phyloP scores from a whole-genome alignment of 2,888 invertebrate genomes.

The Nemurella pictetii region DNA sequence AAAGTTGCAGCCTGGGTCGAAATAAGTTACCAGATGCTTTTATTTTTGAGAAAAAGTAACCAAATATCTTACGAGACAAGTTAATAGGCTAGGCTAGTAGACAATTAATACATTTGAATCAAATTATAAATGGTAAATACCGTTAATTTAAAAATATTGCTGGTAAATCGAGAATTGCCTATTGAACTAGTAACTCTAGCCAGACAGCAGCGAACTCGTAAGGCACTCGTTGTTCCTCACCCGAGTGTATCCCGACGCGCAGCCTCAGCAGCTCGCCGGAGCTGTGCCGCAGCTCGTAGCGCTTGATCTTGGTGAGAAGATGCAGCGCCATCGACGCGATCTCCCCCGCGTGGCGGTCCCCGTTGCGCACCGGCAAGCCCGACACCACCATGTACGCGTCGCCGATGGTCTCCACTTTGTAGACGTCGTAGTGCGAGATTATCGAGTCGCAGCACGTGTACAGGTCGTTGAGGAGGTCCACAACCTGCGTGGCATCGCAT shows the following conservation, averaged over 20 bases:
- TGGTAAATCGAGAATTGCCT: no score
- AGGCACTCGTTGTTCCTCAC: no score
- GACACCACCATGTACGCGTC: constrained; percentile 82
- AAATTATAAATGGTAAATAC: no score
- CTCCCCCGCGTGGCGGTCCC: constrained; percentile 74
- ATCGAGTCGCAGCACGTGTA: constrained; percentile 89
- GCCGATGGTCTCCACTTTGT: constrained; percentile 85
- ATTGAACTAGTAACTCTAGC: no score
- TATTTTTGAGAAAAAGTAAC: no score
- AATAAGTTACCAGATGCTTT: no score
- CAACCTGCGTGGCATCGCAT: constrained; percentile 67
- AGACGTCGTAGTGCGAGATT: constrained; percentile 83
- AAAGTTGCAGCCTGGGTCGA: no score
- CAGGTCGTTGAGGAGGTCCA: constrained; percentile 82
- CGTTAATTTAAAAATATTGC: no score
- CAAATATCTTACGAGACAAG: no score
- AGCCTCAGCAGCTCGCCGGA: constrained; percentile 69
- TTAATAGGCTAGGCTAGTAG: no score
- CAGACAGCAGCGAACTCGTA: no score
- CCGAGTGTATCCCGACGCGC: constrained; percentile 72
- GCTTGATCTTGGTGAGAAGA: constrained; percentile 69
- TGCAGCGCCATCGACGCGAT: constrained; percentile 79
- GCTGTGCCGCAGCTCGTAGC: constrained; percentile 69
- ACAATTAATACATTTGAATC: no score
- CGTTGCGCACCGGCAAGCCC: constrained; percentile 73